Evolutionary conservation across 2,113 vertebrate species (phyloP), one percentile per base, ranked within the genome.

Genomic region (Solea solea): DNA sequence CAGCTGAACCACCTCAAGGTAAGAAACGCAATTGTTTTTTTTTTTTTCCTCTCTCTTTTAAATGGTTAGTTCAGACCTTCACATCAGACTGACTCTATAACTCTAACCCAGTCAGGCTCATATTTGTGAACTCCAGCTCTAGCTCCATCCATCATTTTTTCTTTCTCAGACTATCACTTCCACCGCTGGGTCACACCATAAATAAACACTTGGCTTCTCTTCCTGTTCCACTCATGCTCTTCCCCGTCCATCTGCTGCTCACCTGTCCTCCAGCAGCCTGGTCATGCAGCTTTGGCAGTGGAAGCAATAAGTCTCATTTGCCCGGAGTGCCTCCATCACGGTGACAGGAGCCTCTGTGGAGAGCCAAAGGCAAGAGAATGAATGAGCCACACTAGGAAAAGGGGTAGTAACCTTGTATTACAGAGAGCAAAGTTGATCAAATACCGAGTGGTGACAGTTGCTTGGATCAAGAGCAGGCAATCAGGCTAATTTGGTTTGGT

Each of bases 281-380:
- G 94, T 94, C 72, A 94, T 94, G 63, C 98, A 99, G 82, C 90
- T 87, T 12, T 98, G 97, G 89, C 98, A 99, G 85, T 88, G 87
- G 93, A 98, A 95, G 55, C 88, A 68, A 21, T 90, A 96, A 70
- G 74, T 90, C 84, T 93, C 92, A 73, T 93, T 88, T 5, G 91
- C 77, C 86, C 88, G 91, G 59, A 94, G 85, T 41, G 64, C 92
- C 76, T 94, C 91, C 56, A 93, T 92, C 89, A 94, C 85, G 67
- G 86, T 52, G 74, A 82, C 84, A 76, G 61, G 28, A 25, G 62
- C 46, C 75, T 95, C 97, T 98, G 90, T 28, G 89, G 66, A 86
- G 59, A 70, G 70, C 52, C 70, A 54, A 65, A 79, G 58, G 56
- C 21, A 83, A 84, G 69, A 21, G 79, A 76, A 72, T 70, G 73